Conservation (phyloP, 2,888 invertebrate species). For the Arctia plantaginis region DNA sequence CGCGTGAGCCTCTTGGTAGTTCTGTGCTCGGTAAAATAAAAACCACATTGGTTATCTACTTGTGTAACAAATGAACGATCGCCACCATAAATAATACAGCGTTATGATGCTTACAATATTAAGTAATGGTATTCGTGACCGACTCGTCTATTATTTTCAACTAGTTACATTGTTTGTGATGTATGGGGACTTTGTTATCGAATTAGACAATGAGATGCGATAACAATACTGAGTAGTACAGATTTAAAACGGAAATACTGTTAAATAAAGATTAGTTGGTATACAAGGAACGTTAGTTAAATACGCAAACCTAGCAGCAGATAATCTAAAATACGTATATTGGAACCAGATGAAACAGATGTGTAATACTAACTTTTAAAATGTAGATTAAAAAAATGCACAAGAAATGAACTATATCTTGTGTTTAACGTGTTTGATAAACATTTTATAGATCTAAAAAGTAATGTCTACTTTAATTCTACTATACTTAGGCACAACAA, state of each 20-base stretch:
- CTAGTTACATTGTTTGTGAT: conserved; percentile 51
- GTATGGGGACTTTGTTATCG: conserved; percentile 52
- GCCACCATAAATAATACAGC: conserved; percentile 65
- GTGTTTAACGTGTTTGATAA: too few species aligned
- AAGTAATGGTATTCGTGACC: conserved; percentile 71
- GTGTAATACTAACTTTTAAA: too few species aligned
- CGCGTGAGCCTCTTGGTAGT: conserved; percentile 75
- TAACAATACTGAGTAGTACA: conserved; percentile 47
- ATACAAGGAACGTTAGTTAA: not conserved
- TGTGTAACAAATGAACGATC: conserved; percentile 66
- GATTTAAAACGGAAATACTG: conserved; percentile 25
- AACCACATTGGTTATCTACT: conserved; percentile 59
- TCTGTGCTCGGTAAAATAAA: conserved; percentile 66
- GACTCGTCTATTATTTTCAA: conserved; percentile 53
- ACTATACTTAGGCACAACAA: not conserved
- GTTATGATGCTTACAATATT: conserved; percentile 66
- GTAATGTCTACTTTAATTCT: too few species aligned
- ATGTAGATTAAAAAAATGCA: too few species aligned
- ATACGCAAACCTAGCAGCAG: not conserved
- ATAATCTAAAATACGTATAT: not conserved
- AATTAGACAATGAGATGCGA: conserved; percentile 59
- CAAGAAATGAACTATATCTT: too few species aligned
- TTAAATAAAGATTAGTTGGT: conserved; percentile 10
- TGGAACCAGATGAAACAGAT: not conserved
- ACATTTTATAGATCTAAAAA: too few species aligned